A percentile compares a stretch with the other conserved stretches of the same genome.
Evolutionary conservation across 2,797 vertebrate genomes (phyloP).

Genomic region (Enteromius mattozi): DNA sequence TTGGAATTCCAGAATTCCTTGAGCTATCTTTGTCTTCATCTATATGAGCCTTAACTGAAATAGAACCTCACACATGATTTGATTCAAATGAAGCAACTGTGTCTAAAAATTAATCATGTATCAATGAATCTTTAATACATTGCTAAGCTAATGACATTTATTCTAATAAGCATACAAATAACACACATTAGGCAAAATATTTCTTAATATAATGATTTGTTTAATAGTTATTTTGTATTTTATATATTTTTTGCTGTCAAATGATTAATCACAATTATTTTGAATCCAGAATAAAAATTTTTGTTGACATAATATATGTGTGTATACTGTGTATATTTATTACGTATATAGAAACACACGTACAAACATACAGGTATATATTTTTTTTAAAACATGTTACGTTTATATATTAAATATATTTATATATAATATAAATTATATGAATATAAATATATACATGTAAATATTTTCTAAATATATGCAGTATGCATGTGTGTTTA

Average conservation of each 20-base stretch:
- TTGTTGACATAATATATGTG: no score
- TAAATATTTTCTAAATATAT: no score
- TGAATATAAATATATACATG: no score
- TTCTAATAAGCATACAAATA: slow-evolving; percentile 3
- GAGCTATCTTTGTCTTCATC: background rate
- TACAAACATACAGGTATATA: background rate
- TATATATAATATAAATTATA: no score
- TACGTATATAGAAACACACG: background rate
- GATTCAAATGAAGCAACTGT: background rate
- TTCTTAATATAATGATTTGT: background rate
- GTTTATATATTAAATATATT: no score
- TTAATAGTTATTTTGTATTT: background rate
- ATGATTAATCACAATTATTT: no score
- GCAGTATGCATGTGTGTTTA: no score
- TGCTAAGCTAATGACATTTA: background rate
- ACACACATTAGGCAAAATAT: background rate
- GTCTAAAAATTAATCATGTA: background rate
- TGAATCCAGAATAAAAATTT: no score
- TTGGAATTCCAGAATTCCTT: background rate
- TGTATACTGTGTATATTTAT: no score
- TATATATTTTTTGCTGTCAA: background rate
- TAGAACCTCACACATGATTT: background rate
- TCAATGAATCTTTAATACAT: background rate
- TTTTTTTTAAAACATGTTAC: no score
- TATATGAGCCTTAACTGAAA: background rate